phyloP scores from a whole-genome alignment of 2,797 vertebrate genomes.

The Poecile montanus region DNA sequence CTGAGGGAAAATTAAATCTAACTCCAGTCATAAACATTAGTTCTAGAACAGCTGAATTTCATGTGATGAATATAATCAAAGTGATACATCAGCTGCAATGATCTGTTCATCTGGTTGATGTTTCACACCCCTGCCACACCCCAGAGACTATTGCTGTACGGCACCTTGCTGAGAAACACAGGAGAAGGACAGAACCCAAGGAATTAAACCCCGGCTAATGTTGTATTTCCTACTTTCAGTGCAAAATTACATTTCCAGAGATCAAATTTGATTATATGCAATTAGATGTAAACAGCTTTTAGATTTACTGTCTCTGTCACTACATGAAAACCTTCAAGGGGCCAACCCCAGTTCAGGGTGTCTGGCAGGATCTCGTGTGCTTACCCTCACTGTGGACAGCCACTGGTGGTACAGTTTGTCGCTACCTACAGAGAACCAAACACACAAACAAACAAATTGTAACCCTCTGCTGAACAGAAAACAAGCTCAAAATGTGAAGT shows the following conservation, averaged over 20 bases:
- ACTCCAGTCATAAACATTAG: not conserved
- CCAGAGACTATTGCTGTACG: not conserved
- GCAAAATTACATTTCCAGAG: not conserved
- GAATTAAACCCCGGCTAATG: not conserved
- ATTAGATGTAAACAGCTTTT: not conserved
- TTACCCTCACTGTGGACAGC: constrained; percentile 97
- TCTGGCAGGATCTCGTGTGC: not conserved
- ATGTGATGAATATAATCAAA: not conserved
- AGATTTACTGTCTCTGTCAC: not conserved
- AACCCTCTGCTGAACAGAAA: not conserved
- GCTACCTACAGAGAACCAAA: constrained; percentile 81
- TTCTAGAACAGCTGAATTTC: not conserved
- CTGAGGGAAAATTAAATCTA: not conserved
- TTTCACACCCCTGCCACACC: not conserved
- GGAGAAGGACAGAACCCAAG: not conserved
- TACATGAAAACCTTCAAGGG: not conserved
- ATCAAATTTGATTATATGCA: not conserved
- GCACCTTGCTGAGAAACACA: not conserved
- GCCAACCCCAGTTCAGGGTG: not conserved
- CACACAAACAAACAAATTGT: not conserved
- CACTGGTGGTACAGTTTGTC: constrained; percentile 96
- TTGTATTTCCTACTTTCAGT: not conserved
- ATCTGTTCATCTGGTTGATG: not conserved
- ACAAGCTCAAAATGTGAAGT: not conserved
- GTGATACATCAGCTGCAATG: not conserved